Evolutionary conservation across 2,113 vertebrate genomes (phyloP).

Genomic region (Ammodytes dubius): DNA sequence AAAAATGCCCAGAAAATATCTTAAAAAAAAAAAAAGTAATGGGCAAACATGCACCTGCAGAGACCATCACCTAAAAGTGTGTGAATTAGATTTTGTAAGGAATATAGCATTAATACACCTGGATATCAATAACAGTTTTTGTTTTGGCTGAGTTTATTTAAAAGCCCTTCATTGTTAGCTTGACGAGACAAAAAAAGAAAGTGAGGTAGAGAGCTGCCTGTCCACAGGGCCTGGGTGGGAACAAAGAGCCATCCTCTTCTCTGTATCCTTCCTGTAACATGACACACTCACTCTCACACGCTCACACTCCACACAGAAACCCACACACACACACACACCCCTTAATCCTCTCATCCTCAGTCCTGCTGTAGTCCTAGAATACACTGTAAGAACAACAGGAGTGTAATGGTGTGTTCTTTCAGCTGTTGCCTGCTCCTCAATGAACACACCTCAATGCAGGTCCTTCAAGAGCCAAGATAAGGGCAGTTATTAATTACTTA

Average conservation of each 20-base stretch:
- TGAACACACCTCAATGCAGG: background rate
- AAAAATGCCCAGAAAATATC: too few relatives aligned
- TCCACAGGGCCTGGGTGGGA: conserved; percentile 71
- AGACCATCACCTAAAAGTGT: background rate
- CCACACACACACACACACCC: background rate
- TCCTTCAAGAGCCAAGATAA: background rate
- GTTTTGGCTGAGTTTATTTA: background rate
- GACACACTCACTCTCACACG: conserved; percentile 46
- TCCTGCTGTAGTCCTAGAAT: conserved; percentile 55
- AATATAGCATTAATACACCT: background rate
- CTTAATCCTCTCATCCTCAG: conserved; percentile 36
- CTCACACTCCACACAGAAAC: conserved; percentile 8
- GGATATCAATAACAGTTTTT: background rate
- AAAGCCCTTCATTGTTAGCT: background rate
- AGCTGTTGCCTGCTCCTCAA: conserved; percentile 10
- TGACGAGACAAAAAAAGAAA: conserved; percentile 14
- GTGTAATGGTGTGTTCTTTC: conserved; percentile 26
- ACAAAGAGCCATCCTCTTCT: conserved; percentile 52
- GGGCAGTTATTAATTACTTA: background rate
- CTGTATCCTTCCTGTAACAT: conserved; percentile 67
- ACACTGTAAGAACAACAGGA: conserved; percentile 22
- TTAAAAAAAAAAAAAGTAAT: background rate
- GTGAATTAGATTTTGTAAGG: background rate
- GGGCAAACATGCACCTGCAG: background rate
- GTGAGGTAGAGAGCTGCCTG: conserved; percentile 41